Evolutionary conservation across 1,140 invertebrate genomes (phyloP).

Genomic region (Potamilus streckersoni): DNA sequence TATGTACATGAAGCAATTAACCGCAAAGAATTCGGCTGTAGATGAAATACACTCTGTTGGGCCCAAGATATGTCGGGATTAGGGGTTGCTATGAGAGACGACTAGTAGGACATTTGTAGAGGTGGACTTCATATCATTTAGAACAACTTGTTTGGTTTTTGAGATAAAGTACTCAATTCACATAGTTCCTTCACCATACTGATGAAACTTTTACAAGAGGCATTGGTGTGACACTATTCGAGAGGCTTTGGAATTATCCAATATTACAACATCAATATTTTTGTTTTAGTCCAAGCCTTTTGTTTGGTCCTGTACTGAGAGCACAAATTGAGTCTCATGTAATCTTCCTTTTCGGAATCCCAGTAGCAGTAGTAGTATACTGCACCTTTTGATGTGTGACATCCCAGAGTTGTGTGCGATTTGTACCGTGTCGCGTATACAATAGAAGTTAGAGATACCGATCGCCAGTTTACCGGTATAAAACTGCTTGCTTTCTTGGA

Average conservation of each 20-base stretch:
- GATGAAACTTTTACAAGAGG: constrained; percentile 4
- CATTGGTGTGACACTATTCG: constrained; percentile 5
- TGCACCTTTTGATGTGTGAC: constrained; percentile 11
- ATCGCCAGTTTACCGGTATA: constrained; percentile 45
- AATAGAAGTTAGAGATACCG: constrained; percentile 9
- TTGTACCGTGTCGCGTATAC: constrained; percentile 1
- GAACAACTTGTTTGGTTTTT: too few species aligned
- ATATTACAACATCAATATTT: constrained; percentile 5
- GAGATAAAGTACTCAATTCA: too few species aligned
- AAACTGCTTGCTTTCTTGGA: too few species aligned
- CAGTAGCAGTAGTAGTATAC: constrained; percentile 11
- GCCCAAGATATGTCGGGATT: too few species aligned
- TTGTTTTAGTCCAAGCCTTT: constrained; percentile 1
- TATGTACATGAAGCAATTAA: too few species aligned
- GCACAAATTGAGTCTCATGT: constrained; percentile 13
- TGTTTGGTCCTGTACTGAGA: constrained; percentile 5
- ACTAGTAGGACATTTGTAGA: too few species aligned
- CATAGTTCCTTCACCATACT: constrained; percentile 1
- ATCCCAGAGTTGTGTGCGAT: constrained; percentile 17
- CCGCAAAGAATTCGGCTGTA: too few species aligned
- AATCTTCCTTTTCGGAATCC: constrained; percentile 7
- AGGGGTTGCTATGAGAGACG: too few species aligned
- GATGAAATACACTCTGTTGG: too few species aligned
- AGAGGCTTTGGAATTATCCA: constrained; percentile 16
- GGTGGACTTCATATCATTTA: too few species aligned